A percentile compares a stretch with the other conserved stretches of the same genome.
phyloP scores from a whole-genome alignment of 2,113 vertebrate species.

The Bubo blakistoni region DNA sequence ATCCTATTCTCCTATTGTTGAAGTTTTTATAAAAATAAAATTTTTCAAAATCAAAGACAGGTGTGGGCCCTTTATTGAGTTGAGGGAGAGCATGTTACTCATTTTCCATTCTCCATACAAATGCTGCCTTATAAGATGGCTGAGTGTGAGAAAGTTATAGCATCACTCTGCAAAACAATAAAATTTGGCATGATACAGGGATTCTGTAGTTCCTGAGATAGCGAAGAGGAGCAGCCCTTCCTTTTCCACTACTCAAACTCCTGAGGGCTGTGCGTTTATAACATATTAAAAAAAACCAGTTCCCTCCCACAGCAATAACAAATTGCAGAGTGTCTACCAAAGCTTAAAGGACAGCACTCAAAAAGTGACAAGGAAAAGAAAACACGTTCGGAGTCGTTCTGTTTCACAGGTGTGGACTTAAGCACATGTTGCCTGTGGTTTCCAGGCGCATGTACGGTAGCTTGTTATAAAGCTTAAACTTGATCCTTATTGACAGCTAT shows the following conservation, averaged over 20 bases:
- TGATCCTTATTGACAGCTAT: constrained; percentile 31
- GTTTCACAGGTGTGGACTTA: background rate
- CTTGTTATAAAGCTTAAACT: constrained; percentile 7
- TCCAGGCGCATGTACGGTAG: background rate
- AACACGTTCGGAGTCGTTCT: background rate
- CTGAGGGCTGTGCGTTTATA: background rate
- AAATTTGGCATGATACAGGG: background rate
- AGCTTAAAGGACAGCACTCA: background rate
- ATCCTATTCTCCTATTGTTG: background rate
- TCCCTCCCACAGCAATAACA: constrained; percentile 32
- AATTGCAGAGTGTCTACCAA: background rate
- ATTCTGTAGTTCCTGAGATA: constrained; percentile 29
- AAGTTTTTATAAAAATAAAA: background rate
- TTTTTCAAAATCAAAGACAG: background rate
- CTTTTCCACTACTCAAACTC: constrained; percentile 29
- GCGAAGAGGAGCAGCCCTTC: constrained; percentile 25
- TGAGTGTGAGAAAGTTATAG: constrained; percentile 24
- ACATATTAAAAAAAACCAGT: background rate
- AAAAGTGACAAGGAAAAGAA: background rate
- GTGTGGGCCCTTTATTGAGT: background rate
- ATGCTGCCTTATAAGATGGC: background rate
- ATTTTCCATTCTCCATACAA: background rate
- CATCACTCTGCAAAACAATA: background rate
- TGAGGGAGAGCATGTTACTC: background rate
- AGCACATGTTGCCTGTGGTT: background rate